These are phyloP conservation scores for Leptoteleia sp. DNA, from an alignment of 1,140 invertebrate genomes.

Conservation along the genomic window DNA sequence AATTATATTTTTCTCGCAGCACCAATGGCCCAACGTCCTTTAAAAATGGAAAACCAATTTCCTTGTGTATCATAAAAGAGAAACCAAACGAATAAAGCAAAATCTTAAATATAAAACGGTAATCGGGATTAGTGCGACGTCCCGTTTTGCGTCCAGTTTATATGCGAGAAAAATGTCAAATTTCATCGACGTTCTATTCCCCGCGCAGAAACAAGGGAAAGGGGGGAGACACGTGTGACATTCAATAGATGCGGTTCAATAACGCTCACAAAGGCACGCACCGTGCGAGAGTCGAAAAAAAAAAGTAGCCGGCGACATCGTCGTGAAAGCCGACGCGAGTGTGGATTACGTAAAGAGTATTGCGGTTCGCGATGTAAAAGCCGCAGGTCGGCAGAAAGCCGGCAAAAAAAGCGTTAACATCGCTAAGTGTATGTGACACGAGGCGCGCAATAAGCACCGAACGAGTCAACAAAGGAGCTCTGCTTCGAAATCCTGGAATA, in stretches of 20 bases:
- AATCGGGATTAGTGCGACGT: no score
- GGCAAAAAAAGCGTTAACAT: slow-evolving; percentile 26
- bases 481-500: slow-evolving; percentile 11
- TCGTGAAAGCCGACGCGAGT: slow-evolving; percentile 10
- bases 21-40: no score
- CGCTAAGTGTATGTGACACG: slow-evolving; percentile 26
- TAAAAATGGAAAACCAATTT: no score
- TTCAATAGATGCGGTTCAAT: slow-evolving; percentile 22
- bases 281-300: slow-evolving; percentile 2
- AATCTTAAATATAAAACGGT: no score
- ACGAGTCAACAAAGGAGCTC: slow-evolving; percentile 9
- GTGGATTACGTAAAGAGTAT: slow-evolving; percentile 21
- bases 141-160: slow-evolving; percentile 10
- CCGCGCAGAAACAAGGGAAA: neutral
- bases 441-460: slow-evolving; percentile 8
- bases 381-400: slow-evolving; percentile 3
- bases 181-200: neutral
- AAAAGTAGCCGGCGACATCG: slow-evolving; percentile 18
- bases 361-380: slow-evolving; percentile 19
- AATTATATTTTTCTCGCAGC: no score
- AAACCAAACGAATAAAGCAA: no score
- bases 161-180: neutral
- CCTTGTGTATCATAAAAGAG: no score
- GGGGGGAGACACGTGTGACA: slow-evolving; percentile 8
- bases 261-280: slow-evolving; percentile 15